These are phyloP conservation scores for Aphidius colemani DNA, from an alignment of 2,888 invertebrate species.

Conservation along the genomic window DNA sequence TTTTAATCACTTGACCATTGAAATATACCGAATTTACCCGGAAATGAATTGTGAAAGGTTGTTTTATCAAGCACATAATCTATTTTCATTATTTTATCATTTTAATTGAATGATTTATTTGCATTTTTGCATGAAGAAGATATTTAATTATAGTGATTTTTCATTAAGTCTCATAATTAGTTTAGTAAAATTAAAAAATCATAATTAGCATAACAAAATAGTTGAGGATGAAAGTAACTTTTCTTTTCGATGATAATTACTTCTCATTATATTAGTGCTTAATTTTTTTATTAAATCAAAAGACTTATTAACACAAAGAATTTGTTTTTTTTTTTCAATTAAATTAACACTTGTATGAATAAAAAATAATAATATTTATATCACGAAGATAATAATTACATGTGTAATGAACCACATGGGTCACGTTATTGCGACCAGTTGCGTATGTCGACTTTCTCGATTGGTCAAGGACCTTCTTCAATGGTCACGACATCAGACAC, in stretches of 20 bases:
- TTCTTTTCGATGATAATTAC: slow-evolving; percentile 32
- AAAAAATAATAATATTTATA: neutral
- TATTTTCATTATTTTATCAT: neutral
- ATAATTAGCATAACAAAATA: neutral
- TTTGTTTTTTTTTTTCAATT: no score
- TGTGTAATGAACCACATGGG: slow-evolving; percentile 30
- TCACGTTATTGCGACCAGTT: slow-evolving; percentile 30
- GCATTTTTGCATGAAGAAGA: neutral
- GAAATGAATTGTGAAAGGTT: neutral
- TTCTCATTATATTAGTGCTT: neutral
- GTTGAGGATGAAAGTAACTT: slow-evolving; percentile 42
- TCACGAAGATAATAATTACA: slow-evolving; percentile 21
- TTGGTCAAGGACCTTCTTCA: slow-evolving; percentile 49
- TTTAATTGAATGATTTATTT: neutral
- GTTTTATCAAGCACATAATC: neutral
- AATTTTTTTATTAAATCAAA: neutral
- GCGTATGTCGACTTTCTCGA: slow-evolving; percentile 48
- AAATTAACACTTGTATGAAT: neutral
- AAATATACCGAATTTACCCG: no score
- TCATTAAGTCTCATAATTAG: neutral
- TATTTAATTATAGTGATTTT: neutral
- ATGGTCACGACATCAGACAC: slow-evolving; percentile 20
- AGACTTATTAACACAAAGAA: no score
- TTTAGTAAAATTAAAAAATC: no score
- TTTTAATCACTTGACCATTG: no score